A percentile compares a stretch with the other conserved stretches of the same genome.
These are phyloP conservation scores for Sinocyclocheilus anophthalmus DNA, from an alignment of 2,113 vertebrate genomes.

Conservation along the genomic window DNA sequence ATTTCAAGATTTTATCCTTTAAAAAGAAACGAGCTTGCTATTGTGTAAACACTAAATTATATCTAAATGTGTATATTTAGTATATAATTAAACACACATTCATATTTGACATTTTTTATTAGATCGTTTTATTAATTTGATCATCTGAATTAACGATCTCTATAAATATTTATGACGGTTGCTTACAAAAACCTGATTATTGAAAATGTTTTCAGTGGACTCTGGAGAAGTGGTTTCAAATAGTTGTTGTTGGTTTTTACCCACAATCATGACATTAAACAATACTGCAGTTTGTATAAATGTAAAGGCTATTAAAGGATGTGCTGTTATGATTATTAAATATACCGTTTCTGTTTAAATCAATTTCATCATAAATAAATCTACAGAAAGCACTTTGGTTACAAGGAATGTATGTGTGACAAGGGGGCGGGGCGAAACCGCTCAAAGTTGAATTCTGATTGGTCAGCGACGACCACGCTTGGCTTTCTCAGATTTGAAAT, in stretches of 20 bases:
- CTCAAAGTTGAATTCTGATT: neutral
- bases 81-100: neutral
- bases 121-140: neutral
- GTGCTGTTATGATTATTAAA: neutral
- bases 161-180: neutral
- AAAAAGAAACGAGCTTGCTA: neutral
- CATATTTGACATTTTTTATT: neutral
- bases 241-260: too few species aligned
- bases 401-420: neutral
- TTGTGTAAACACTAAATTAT: neutral
- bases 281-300: too few species aligned
- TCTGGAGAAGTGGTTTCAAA: too few species aligned
- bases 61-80: neutral
- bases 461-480: neutral
- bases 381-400: neutral
- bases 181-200: too few species aligned
- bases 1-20: neutral
- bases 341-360: neutral
- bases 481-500: neutral
- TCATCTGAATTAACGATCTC: neutral
- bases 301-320: neutral
- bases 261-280: neutral
- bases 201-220: too few species aligned
- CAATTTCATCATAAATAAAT: neutral
- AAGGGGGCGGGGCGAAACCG: neutral